Conservation (phyloP, 2,113 vertebrate species). For the Lonchura striata region DNA sequence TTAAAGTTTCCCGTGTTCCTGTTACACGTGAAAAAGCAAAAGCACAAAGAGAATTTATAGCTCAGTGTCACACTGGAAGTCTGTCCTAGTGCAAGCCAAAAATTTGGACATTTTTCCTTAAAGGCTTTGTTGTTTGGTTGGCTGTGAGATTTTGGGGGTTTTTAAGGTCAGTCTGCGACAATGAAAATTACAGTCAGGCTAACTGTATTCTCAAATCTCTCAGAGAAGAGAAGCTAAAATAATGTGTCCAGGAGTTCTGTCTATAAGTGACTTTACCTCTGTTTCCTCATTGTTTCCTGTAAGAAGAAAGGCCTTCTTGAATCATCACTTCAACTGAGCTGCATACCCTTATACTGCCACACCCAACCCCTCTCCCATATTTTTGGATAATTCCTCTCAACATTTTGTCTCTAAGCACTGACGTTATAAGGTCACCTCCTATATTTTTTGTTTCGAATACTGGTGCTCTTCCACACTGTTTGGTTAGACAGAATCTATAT, state of each 20-base stretch:
- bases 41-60: background rate
- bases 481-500: background rate
- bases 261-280: background rate
- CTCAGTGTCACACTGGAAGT: background rate
- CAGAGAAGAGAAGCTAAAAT: background rate
- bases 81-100: background rate
- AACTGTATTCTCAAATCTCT: background rate
- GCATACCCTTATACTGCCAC: background rate
- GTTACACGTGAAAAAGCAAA: background rate
- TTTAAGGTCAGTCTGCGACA: background rate
- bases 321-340: background rate
- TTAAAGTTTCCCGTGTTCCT: background rate
- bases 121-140: background rate
- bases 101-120: background rate
- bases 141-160: background rate
- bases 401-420: background rate
- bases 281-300: background rate
- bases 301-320: background rate
- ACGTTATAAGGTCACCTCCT: rapidly evolving
- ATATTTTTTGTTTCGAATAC: background rate
- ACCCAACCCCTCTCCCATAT: background rate
- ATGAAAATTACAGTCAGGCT: background rate
- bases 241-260: background rate
- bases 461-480: background rate
- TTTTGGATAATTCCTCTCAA: background rate